Base-by-base conservation (phyloP, 2,797 vertebrate species). In the Geranospiza caerulescens region DNA sequence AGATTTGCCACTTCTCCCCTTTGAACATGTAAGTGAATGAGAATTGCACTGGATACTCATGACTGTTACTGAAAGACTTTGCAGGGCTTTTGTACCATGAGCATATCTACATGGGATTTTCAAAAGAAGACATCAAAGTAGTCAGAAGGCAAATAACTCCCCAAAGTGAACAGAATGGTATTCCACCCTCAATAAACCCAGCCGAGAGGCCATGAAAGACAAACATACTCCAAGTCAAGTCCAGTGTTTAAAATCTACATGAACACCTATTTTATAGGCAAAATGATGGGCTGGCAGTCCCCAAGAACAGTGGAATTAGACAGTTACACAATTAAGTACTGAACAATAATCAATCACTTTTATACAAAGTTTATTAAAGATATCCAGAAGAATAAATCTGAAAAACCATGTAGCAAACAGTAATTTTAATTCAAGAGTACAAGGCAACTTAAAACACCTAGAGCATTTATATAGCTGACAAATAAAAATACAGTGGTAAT, bases 321-420 rank as follows among this genome's bases (percentile, higher is more conserved):
- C 3, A 6, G 36, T 64, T 76, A 92, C 87, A 70, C 47, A 82
- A 84, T n/a, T 36, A 88, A 74, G n/a, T 50, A 85, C 5, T 44
- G 34, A 87, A 82, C 15, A 74, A 64, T 5, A 58, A 83, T 5
- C 56, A 16, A 67, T 56, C 18, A 42, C 6, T 96, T 97, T 93
- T 40, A 21, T 96, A 89, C 33, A 81, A 96, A 95, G 59, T 95
- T 97, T 96, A 97, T 95, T 96, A 93, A 93, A 88, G 40, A 73
- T 42, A 23, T 79, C 52, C 86, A 85, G 47, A 92, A 82, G 36
- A 95, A 92, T 53, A 75, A 78, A 64, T 48, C 25, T 88, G 38
- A 89, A 94, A 93, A 93, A 78, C 2, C 64, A 64, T 7, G 48
- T 94, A 95, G 56, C 19, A 96, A 89, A 92, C 7, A 73, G 56